Evolutionary conservation across 2,113 vertebrate species (phyloP), one percentile per base, ranked within the genome.

Genomic region (Albula glossodonta): DNA sequence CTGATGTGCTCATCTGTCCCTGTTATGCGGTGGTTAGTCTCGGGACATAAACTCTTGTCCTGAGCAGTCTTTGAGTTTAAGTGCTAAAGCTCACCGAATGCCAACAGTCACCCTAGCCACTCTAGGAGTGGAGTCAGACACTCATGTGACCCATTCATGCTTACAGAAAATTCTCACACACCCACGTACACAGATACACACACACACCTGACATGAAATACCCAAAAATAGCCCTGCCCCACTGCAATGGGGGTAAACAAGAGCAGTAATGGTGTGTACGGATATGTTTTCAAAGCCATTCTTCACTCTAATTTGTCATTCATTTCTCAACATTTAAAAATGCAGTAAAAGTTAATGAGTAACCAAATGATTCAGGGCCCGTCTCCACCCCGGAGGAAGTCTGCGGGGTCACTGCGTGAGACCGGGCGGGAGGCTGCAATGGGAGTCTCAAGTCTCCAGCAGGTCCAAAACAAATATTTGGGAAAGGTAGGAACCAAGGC

Each of bases 281-380:
- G 84, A 88, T 84, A 87, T 81, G 86, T 82, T 41, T 88, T 87
- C 51, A 85, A 90, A 81, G 53, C 83, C 86, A 85, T 80, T 89
- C 84, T 85, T 86, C 81, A 83, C 86, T 82, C 60, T 88, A 89
- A 90, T 83, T 88, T 89, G 89, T 84, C 83, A 83, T 85, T 89
- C 86, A 86, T 86, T 31, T 57, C 87, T 88, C 87, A 66, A 83
- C 41, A 70, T 81, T 80, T 89, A 90, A 85, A 90, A 90, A 87
- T 89, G 90, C 90, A 88, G 86, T 90, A 48, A 88, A 90, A 91
- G 94, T 91, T 96, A 95, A 96, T 95, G 92, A 94, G 94, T 95
- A 95, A 96, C 95, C 90, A 92, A 88, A 90, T 92, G 94, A 91
- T 94, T 93, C 87, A 94, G 93, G 93, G 91, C 89, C 87, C 15